These are phyloP conservation scores for Poecile montanus DNA, from an alignment of 2,797 vertebrate genomes.

Conservation along the genomic window DNA sequence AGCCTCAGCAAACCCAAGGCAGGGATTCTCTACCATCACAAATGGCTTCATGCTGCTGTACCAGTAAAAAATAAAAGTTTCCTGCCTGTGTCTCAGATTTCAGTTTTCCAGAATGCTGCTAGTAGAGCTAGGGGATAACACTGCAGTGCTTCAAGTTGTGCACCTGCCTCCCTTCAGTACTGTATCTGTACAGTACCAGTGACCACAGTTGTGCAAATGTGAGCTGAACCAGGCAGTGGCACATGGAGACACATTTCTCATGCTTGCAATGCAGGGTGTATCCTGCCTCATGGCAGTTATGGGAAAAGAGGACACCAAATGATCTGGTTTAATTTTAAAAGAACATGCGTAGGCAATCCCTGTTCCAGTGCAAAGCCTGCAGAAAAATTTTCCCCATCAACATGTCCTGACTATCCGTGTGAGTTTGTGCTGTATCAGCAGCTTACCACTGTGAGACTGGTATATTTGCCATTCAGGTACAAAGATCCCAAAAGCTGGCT, in stretches of 20 bases:
- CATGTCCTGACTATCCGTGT: not conserved
- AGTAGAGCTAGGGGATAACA: not conserved
- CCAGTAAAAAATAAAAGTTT: not conserved
- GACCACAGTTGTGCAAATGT: not conserved
- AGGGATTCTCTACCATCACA: not conserved
- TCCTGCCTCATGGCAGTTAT: not conserved
- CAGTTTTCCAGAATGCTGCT: not conserved
- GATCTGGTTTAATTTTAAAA: not conserved
- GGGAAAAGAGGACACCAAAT: not conserved
- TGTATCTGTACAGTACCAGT: fast-evolving
- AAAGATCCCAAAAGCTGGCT: not conserved
- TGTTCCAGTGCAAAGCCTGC: not conserved
- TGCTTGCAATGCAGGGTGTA: not conserved
- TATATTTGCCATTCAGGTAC: not conserved
- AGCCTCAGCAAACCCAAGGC: not conserved
- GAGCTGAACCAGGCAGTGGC: not conserved
- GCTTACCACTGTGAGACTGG: not conserved
- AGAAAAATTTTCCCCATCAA: not conserved
- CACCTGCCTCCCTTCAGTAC: not conserved
- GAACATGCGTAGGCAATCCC: fast-evolving
- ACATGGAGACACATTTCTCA: fast-evolving
- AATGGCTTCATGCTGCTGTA: not conserved
- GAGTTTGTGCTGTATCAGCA: not conserved
- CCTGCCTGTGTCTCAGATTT: not conserved
- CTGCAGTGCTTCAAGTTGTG: not conserved